A percentile compares a stretch with the other conserved stretches of the same genome.
Evolutionary conservation across 2,113 vertebrate species (phyloP).

Genomic region (Coptodon bakossiorum): DNA sequence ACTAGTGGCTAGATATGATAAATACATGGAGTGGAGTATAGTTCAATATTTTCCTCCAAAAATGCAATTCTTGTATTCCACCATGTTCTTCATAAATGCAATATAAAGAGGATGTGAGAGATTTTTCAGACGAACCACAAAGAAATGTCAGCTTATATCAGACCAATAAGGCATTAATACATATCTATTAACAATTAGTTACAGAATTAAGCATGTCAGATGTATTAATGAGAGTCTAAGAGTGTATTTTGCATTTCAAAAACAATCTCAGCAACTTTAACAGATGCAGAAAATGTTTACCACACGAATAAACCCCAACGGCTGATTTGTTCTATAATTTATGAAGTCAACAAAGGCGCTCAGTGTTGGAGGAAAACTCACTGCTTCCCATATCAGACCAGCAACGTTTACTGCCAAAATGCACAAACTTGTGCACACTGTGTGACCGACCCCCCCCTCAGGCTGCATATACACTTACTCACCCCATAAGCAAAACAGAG

Average conservation of each 20-base stretch:
- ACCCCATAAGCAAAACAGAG: neutral
- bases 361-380: neutral
- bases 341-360: conserved; percentile 33
- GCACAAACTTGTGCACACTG: neutral
- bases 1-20: neutral
- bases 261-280: neutral
- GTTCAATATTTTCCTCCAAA: neutral
- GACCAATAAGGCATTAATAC: neutral
- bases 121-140: neutral
- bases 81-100: neutral
- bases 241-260: neutral
- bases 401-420: neutral
- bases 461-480: neutral
- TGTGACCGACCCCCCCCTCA: neutral
- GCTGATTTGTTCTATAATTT: conserved; percentile 17
- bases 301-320: neutral
- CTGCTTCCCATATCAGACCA: neutral
- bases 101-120: neutral
- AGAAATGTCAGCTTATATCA: rapidly evolving
- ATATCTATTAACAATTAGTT: neutral
- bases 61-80: neutral
- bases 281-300: neutral
- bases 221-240: neutral
- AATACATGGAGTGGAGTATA: neutral
- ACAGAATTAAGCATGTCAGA: neutral